These are phyloP conservation scores for Torymus tubicola DNA, from an alignment of 2,888 invertebrate genomes.

Conservation along the genomic window DNA sequence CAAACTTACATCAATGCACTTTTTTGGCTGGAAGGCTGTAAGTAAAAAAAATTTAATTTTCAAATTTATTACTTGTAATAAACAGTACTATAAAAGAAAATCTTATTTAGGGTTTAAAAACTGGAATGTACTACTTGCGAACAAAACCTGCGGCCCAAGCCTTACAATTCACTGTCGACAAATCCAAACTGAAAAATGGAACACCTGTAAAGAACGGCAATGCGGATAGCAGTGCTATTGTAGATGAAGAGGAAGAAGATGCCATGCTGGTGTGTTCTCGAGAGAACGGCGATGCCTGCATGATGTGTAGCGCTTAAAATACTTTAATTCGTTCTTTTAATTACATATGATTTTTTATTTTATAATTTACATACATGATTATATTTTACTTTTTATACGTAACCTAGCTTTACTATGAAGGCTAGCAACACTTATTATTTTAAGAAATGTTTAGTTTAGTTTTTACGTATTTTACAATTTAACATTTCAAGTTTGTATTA, in stretches of 20 bases:
- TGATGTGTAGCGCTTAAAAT: slow-evolving; percentile 81
- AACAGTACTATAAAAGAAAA: not conserved
- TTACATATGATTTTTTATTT: too few relatives aligned
- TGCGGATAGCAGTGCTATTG: slow-evolving; percentile 44
- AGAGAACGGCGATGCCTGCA: slow-evolving; percentile 91
- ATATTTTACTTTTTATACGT: too few relatives aligned
- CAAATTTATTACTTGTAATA: not conserved
- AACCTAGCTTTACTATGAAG: too few relatives aligned
- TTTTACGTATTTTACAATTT: too few relatives aligned
- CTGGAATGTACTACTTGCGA: slow-evolving; percentile 53
- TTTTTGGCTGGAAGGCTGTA: slow-evolving; percentile 95
- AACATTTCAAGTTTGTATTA: too few relatives aligned
- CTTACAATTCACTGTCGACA: slow-evolving; percentile 98
- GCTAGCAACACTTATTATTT: too few relatives aligned
- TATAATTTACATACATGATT: too few relatives aligned
- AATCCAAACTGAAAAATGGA: slow-evolving; percentile 79
- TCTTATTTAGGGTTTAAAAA: slow-evolving; percentile 48
- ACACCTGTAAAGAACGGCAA: slow-evolving; percentile 66
- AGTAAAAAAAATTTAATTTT: slow-evolving; percentile 53
- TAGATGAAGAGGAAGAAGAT: slow-evolving; percentile 76
- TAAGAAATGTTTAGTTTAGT: too few relatives aligned
- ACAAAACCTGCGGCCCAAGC: slow-evolving; percentile 95
- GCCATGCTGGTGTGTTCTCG: slow-evolving; percentile 91
- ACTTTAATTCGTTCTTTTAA: too few relatives aligned
- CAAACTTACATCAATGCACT: slow-evolving; percentile 98